Conservation (phyloP, 2,888 invertebrate species). For the Sphaerophoria taeniata region DNA sequence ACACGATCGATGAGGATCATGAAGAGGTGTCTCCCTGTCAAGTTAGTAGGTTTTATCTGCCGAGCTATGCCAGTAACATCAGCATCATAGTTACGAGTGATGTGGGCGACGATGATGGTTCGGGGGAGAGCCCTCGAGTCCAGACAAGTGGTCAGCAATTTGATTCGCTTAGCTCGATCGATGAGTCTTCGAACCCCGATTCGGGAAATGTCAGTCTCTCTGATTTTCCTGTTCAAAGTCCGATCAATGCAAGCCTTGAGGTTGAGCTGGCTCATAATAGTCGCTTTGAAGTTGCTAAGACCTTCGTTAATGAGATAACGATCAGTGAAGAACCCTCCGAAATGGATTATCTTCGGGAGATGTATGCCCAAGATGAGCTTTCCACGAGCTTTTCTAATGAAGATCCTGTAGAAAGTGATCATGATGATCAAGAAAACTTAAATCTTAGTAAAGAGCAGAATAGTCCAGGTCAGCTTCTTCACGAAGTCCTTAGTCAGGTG, state of each 20-base stretch:
- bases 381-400: slow-evolving; percentile 63
- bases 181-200: slow-evolving; percentile 81
- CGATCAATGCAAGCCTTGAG: slow-evolving; percentile 78
- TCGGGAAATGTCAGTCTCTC: slow-evolving; percentile 82
- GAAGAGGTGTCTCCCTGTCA: slow-evolving; percentile 35
- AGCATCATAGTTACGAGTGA: slow-evolving; percentile 78
- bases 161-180: slow-evolving; percentile 80
- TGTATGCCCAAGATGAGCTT: slow-evolving; percentile 58
- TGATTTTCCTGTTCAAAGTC: slow-evolving; percentile 79
- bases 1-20: slow-evolving; percentile 77
- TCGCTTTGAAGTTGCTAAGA: slow-evolving; percentile 79
- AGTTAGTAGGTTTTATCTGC: slow-evolving; percentile 64
- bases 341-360: slow-evolving; percentile 44
- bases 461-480: slow-evolving; percentile 64
- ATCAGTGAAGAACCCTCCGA: slow-evolving; percentile 71
- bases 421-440: slow-evolving; percentile 9
- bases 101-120: slow-evolving; percentile 41
- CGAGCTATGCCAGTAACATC: slow-evolving; percentile 80
- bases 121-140: slow-evolving; percentile 1
- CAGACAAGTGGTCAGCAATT: slow-evolving; percentile 72
- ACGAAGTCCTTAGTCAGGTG: slow-evolving; percentile 64
- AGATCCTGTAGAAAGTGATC: slow-evolving; percentile 10
- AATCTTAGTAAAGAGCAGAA: slow-evolving; percentile 51
- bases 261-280: slow-evolving; percentile 79
- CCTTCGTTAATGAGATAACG: slow-evolving; percentile 78